phyloP scores from a whole-genome alignment of 2,113 vertebrate species.

The Oceanodroma tethys region DNA sequence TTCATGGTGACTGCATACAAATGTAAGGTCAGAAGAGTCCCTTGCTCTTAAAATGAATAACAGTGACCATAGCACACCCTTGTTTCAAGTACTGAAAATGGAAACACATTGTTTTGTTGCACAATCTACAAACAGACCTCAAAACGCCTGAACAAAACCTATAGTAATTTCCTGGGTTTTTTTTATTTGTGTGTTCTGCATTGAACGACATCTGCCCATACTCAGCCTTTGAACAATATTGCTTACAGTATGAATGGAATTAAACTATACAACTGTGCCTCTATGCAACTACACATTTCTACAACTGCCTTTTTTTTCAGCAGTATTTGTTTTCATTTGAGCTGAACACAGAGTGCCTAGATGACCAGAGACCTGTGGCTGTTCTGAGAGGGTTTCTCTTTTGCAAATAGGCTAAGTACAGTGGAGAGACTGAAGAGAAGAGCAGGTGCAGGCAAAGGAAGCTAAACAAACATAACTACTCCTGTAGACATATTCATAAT shows the following conservation, averaged over 20 bases:
- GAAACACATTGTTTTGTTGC: too few relatives aligned
- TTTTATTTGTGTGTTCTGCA: neutral
- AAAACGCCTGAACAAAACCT: neutral
- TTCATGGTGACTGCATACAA: too few relatives aligned
- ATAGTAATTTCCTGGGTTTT: fast-evolving
- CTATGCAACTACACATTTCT: neutral
- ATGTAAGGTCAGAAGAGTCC: neutral
- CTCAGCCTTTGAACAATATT: neutral
- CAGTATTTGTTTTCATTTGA: neutral
- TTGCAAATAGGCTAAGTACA: neutral
- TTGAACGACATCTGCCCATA: neutral
- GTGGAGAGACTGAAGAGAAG: neutral
- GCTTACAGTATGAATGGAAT: neutral
- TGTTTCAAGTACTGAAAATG: neutral
- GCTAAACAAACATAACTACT: neutral
- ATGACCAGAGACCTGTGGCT: neutral
- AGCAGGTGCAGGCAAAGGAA: neutral
- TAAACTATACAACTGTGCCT: neutral
- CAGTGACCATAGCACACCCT: too few relatives aligned
- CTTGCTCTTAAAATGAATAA: neutral
- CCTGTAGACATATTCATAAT: neutral
- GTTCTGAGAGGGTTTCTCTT: neutral
- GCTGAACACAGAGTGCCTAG: neutral
- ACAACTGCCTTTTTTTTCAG: neutral
- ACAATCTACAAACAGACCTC: neutral